A percentile compares a stretch with the other conserved stretches of the same genome.
Conservation (phyloP, 2,797 vertebrate genomes). For the Diplodus puntazzo region DNA sequence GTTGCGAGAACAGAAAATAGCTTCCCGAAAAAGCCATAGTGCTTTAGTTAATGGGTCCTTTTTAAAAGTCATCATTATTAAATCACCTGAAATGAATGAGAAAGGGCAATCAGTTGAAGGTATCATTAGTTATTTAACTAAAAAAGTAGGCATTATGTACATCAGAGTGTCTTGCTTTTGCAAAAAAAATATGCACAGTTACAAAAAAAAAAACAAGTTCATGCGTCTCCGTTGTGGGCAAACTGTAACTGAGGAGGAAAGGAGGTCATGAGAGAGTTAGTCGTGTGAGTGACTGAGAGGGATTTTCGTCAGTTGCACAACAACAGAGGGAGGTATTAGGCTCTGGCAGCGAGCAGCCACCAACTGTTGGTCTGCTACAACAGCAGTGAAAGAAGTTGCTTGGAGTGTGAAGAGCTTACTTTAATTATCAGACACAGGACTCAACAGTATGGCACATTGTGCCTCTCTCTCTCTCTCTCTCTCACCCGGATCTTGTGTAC, state of each 20-base stretch:
- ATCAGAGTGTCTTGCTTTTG: not conserved
- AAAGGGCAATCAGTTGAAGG: not conserved
- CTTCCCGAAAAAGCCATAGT: not conserved
- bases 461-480: conserved; percentile 3
- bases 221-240: conserved; percentile 29
- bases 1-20: conserved; percentile 25
- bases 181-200: not conserved
- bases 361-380: conserved; percentile 69
- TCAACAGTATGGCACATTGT: conserved; percentile 63
- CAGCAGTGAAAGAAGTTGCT: conserved; percentile 68
- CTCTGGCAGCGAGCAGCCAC: conserved; percentile 59
- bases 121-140: conserved; percentile 13
- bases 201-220: conserved; percentile 11
- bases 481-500: conserved; percentile 26
- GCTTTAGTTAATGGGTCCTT: conserved; percentile 43
- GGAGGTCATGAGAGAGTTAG: conserved; percentile 78
- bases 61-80: conserved; percentile 20
- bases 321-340: conserved; percentile 75
- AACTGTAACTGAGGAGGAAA: conserved; percentile 63
- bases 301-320: conserved; percentile 73
- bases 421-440: conserved; percentile 79
- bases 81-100: conserved; percentile 33
- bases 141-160: conserved; percentile 7
- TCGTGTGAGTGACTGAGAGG: conserved; percentile 70
- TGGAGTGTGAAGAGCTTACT: conserved; percentile 75